Base-by-base conservation (phyloP, 2,888 invertebrate genomes). In the Meganola albula region DNA sequence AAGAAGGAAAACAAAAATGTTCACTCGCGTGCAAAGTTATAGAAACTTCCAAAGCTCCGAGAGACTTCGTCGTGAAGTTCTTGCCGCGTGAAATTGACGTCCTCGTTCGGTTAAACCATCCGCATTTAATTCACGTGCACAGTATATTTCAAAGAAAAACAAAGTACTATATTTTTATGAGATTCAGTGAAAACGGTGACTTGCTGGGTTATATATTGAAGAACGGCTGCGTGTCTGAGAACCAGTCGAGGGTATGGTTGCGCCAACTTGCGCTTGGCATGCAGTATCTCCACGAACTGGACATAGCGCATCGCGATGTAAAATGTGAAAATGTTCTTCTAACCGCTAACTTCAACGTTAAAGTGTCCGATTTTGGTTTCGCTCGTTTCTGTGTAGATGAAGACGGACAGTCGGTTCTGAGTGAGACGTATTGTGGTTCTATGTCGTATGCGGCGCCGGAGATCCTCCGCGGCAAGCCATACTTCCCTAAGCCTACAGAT, bases 401-500 rank as follows among this genome's bases (percentile, higher is more conserved):
- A 1, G 56, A 65, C 7, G 72, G 75, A 13, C 58, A 72, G 34
- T 69, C 76, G 5, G 59, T 90, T 11, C 63, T 90, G 24, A 94
- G 94, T 53, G 90, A 91, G 49, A 95, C 95, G 0, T 95, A 92
- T 60, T 96, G 95, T 61, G 96, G 95, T 3, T 94, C 94, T 5
- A 88, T 95, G 56, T 94, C 94, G 1, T 96, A 96, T 65, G 95
- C 93, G 0, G 93, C 96, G 0, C 95, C 96, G 0, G 96, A 96
- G 76, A 91, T 96, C 32, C 79, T 96, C 4, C 88, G 90, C 38
- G 94, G 93, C 1, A 88, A 89, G 42, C 91, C 92, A 0, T 93
- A 93, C 63, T 77, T 88, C 56, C 92, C 92, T 0, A 92, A 91
- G 68, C 87, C 89, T 22, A 88, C 92, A 1, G 96, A 96, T 62